phyloP scores from a whole-genome alignment of 1,140 invertebrate species.

The Babylonia areolata region DNA sequence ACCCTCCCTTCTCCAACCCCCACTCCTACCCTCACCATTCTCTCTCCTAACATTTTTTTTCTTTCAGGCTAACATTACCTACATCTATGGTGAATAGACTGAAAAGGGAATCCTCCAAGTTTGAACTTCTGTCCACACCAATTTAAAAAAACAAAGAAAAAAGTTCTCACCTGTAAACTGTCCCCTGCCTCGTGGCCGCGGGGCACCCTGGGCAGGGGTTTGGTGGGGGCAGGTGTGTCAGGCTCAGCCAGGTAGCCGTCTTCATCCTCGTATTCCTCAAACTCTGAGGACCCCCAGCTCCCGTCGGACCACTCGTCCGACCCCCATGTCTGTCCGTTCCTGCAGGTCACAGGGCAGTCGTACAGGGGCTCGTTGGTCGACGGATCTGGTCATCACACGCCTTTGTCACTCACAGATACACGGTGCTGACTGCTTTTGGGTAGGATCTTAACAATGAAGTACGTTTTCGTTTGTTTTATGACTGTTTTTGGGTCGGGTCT shows the following conservation, averaged over 20 bases:
- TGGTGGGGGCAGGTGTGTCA: constrained; percentile 26
- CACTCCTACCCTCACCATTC: too few species aligned
- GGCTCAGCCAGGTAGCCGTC: constrained; percentile 28
- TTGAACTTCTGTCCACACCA: too few species aligned
- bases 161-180: constrained; percentile 21
- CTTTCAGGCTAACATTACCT: too few species aligned
- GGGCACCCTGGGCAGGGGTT: constrained; percentile 27
- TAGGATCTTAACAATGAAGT: too few species aligned
- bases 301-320: constrained; percentile 24
- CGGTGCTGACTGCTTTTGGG: too few species aligned
- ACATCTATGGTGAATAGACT: too few species aligned
- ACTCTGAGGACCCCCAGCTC: constrained; percentile 43
- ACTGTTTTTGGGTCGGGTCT: not conserved
- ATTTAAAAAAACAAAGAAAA: too few species aligned
- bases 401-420: too few species aligned
- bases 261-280: constrained; percentile 36
- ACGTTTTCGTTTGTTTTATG: not conserved
- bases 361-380: constrained; percentile 27
- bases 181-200: not conserved
- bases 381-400: not conserved
- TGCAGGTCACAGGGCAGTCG: not conserved
- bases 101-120: too few species aligned
- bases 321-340: not conserved
- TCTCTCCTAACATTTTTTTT: too few species aligned
- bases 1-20: too few species aligned